Evolutionary conservation across 1,140 invertebrate genomes (phyloP).

Genomic region (Amphibalanus amphitrite): DNA sequence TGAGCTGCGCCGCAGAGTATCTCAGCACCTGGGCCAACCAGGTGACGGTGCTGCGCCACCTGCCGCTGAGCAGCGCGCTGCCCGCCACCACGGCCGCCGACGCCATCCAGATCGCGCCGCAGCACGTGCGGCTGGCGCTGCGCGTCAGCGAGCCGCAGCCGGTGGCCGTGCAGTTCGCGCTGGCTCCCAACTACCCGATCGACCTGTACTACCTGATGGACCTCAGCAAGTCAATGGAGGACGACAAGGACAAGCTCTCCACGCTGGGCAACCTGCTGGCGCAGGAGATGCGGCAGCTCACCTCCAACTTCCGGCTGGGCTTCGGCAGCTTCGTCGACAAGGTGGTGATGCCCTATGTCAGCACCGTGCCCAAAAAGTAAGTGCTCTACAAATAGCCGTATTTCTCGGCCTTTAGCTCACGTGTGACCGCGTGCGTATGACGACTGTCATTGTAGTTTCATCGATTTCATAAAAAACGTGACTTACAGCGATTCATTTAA

Average conservation of each 20-base stretch:
- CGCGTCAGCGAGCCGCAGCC: conserved; percentile 43
- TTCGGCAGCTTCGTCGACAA: conserved; percentile 99
- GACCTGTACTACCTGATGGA: conserved; percentile 96
- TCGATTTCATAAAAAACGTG: no score
- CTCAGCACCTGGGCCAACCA: not conserved
- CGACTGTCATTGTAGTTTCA: no score
- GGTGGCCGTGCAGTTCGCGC: conserved; percentile 55
- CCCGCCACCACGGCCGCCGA: not conserved
- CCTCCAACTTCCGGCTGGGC: conserved; percentile 51
- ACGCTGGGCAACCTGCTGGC: conserved; percentile 59
- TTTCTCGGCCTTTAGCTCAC: no score
- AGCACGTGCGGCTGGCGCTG: conserved; percentile 17
- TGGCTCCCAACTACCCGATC: conserved; percentile 85
- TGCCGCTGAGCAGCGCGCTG: not conserved
- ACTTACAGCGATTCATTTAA: no score
- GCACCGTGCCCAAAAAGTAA: conserved; percentile 32
- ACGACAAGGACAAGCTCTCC: conserved; percentile 77
- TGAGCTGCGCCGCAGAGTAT: not conserved
- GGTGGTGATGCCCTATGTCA: conserved; percentile 86
- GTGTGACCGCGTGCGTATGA: no score
- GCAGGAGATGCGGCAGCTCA: conserved; percentile 56
- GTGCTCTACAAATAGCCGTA: no score
- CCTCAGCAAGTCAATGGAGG: conserved; percentile 82
- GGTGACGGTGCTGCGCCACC: not conserved
- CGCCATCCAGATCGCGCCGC: conserved; percentile 16